Evolutionary conservation across 64 coral and sea anemone genomes (phyloP).

Genomic region (Platygyra sinensis): DNA sequence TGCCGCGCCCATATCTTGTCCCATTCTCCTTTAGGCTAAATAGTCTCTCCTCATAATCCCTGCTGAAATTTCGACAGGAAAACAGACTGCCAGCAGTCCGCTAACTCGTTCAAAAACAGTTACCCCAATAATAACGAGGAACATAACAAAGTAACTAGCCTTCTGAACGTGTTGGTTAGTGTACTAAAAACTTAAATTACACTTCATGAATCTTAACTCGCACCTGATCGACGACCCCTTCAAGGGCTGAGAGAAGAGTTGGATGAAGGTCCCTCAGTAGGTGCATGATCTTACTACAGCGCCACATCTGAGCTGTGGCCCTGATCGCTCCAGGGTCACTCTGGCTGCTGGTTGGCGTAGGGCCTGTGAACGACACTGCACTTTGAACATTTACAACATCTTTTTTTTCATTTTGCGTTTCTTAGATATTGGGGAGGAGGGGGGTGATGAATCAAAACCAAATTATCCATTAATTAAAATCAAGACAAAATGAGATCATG

Average conservation of each 20-base stretch:
- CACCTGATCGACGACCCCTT: conserved; percentile 98
- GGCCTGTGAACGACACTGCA: not conserved
- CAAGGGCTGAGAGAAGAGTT: conserved; percentile 93
- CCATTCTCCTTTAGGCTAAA: too few species aligned
- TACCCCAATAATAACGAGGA: too few species aligned
- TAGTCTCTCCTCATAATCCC: too few species aligned
- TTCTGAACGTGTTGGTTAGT: not conserved
- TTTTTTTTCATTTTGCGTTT: not conserved
- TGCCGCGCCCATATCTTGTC: too few species aligned
- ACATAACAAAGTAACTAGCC: too few species aligned
- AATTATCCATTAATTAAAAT: too few species aligned
- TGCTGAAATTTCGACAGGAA: too few species aligned
- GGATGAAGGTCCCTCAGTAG: conserved; percentile 91
- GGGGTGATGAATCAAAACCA: too few species aligned
- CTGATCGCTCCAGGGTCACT: conserved; percentile 90
- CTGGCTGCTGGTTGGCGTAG: conserved; percentile 45
- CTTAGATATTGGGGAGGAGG: too few species aligned
- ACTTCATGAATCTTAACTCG: not conserved
- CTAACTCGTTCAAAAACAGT: too few species aligned
- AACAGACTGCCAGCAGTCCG: too few species aligned
- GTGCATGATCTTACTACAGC: conserved; percentile 98
- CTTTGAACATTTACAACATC: not conserved
- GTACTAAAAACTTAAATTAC: not conserved
- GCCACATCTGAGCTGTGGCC: conserved; percentile 96
- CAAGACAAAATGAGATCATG: too few species aligned